These are phyloP conservation scores for Psophia crepitans DNA, from an alignment of 2,113 vertebrate species.

Conservation along the genomic window DNA sequence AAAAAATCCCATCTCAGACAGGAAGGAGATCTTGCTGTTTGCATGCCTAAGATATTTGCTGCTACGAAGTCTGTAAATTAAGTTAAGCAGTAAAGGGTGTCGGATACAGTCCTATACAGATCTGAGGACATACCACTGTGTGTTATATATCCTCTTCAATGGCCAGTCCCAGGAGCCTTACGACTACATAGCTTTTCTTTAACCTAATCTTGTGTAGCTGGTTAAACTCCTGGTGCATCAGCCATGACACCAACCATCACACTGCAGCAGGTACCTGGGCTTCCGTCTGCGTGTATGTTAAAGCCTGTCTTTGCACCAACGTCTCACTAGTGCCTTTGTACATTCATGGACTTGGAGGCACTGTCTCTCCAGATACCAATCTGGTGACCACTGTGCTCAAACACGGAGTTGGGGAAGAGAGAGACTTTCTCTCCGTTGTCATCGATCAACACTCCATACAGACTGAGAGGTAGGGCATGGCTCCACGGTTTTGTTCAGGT, in stretches of 20 bases:
- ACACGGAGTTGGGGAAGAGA: neutral
- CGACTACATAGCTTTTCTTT: neutral
- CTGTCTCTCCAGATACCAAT: neutral
- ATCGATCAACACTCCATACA: neutral
- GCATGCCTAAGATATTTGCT: neutral
- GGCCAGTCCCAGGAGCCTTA: neutral
- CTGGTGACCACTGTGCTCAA: neutral
- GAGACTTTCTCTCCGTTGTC: neutral
- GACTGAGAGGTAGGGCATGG: neutral
- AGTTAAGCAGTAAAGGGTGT: neutral
- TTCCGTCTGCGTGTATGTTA: neutral
- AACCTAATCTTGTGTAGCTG: neutral
- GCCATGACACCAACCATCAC: neutral
- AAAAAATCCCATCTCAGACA: neutral
- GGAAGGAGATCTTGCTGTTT: neutral
- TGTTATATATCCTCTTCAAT: neutral
- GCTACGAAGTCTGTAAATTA: neutral
- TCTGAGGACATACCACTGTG: neutral
- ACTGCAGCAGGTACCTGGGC: neutral
- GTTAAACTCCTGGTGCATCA: neutral
- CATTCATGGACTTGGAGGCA: neutral
- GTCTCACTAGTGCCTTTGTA: fast-evolving
- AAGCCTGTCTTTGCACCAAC: neutral
- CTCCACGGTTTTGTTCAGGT: neutral
- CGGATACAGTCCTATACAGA: neutral